A percentile compares a stretch with the other conserved stretches of the same genome.
Conservation (phyloP, 2,888 invertebrate species). For the Amblyjoppa fuscipennis region DNA sequence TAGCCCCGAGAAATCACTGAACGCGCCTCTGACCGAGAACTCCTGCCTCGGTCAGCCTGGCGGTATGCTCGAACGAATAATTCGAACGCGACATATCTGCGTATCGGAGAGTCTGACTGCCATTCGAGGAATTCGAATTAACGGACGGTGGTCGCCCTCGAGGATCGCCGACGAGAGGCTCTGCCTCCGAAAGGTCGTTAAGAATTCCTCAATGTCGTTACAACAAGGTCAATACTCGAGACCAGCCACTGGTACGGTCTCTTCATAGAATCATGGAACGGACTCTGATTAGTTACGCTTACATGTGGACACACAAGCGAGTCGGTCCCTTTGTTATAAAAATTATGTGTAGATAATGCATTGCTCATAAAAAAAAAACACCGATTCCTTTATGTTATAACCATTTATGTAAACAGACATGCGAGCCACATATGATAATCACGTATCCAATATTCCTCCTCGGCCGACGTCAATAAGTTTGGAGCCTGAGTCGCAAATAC, state of each 20-base stretch:
- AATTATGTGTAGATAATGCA: too few species aligned
- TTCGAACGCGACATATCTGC: constrained; percentile 13
- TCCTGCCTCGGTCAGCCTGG: not conserved
- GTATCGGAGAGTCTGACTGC: constrained; percentile 27
- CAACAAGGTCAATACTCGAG: constrained; percentile 20
- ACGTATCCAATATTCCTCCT: too few species aligned
- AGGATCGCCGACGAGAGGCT: constrained; percentile 20
- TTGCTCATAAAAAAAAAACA: too few species aligned
- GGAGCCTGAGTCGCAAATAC: too few species aligned
- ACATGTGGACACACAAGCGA: not conserved
- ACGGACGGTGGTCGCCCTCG: constrained; percentile 20
- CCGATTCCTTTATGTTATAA: too few species aligned
- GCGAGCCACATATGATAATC: too few species aligned
- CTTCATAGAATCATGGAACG: not conserved
- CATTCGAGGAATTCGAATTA: constrained; percentile 38
- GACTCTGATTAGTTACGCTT: not conserved
- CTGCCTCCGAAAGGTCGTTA: constrained; percentile 29
- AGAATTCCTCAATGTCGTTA: constrained; percentile 38
- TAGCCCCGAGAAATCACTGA: constrained; percentile 32
- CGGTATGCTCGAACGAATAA: constrained; percentile 10
- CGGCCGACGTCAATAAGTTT: too few species aligned
- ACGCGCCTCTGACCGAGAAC: constrained; percentile 28
- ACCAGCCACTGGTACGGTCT: not conserved
- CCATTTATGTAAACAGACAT: too few species aligned
- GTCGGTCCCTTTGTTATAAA: not conserved